Evolutionary conservation across 2,113 vertebrate species (phyloP), one percentile per base, ranked within the genome.

Genomic region (Nycticebus coucang): DNA sequence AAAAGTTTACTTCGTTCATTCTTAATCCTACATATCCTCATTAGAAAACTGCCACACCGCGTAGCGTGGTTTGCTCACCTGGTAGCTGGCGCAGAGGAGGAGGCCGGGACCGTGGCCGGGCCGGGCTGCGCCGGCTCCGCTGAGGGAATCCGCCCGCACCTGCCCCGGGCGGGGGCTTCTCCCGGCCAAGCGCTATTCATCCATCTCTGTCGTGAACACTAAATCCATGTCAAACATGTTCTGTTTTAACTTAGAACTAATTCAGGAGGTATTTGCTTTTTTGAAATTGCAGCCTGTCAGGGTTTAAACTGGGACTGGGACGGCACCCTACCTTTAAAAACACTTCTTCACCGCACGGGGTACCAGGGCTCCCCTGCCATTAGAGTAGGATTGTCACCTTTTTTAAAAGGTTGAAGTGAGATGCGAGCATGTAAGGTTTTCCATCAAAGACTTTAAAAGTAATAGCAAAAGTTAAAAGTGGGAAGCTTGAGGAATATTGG

Each of bases 11-110:
- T 97, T 89, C 30, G 15, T 97, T 96, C 59, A 5, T 93, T 96
- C 69, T 93, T 72, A 15, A 95, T 92, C 55, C 66, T 74, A 81
- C 75, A 92, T 45, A 94, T 87, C 75, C 74, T 97, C 86, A 57
- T 97, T 96, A 97, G 96, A 92, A 96, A 93, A 96, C 87, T 12
- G 83, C 69, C 95, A 94, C 28, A 53, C 75, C 66, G 55, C 72
- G 91, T 89, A 94, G 79, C 91, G 81, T 0, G 0, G 19, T 57
- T 93, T 30, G 71, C 69, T 93, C 80, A 57, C 14, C 71, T 96
- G 96, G 89, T 94, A 85, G 66, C 2, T 50, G 30, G 55, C 74
- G 13, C 12, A 55, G 84, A 77, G 28, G 72, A 80, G 50, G 66
- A 85, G 93, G 94, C 94, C 97, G 80, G 78, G 66, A 2, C 6